Evolutionary conservation across 2,888 invertebrate genomes (phyloP), one percentile per base, ranked within the genome.

Genomic region (Himalopsyche japonica): DNA sequence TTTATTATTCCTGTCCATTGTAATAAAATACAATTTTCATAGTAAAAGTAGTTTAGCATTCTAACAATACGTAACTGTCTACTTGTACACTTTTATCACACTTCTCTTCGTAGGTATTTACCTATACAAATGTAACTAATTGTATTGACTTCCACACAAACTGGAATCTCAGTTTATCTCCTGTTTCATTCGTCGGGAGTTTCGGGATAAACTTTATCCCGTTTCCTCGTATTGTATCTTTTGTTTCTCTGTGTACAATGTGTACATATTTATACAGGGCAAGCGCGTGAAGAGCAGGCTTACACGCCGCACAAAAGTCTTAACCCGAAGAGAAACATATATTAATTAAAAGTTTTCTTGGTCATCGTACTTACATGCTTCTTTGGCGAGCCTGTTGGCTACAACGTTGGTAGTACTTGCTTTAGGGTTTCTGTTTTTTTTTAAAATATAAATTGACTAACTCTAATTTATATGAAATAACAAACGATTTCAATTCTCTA

Each of bases 71-170:
- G 24, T 15, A 70, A 70, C 24, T 20, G n/a, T 10, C 30, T 70
- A 30, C 70, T 70, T 70, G 70, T 70, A 27, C 27, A 70, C 27
- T 70, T 70, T 27, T 70, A 70, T 70, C 70, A 70, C 70, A 77
- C 77, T 34, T 77, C 43, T 1, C 20, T 5, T 37, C 43, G 8
- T n/a, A 70, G 10, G 70, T 70, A 70, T 70, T 70, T 70, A 70
- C 70, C 30, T 70, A 70, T 70, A 48, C 48, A 48, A 79, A 79
- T 79, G 48, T 48, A 8, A 27, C 48, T 79, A 79, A 79, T 79
- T 79, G 79, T 79, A 79, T 79, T 79, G 79, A 43, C 79, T 79
- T 27, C 10, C 79, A 79, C 20, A 79, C 79, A 79, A 48, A 48
- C 79, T 24, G 37, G 37, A 77, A 43, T 43, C 77, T 37, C 70